Evolutionary conservation across 2,113 vertebrate species (phyloP).

Genomic region (Nicator chloris): DNA sequence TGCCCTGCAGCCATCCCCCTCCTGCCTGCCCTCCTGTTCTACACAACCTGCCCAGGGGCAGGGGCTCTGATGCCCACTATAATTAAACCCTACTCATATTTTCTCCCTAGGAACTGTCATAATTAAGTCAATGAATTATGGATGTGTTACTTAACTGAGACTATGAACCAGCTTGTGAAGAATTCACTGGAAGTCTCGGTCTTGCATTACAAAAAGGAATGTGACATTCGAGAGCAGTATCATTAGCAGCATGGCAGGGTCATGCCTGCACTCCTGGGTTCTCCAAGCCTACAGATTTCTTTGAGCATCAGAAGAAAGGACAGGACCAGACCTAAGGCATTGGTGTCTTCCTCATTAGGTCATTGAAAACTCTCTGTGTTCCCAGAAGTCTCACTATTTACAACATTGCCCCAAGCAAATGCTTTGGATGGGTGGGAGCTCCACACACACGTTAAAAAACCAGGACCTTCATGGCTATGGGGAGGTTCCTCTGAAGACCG

Average conservation of each 20-base stretch:
- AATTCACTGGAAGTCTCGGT: not conserved
- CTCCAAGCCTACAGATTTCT: not conserved
- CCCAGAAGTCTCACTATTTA: not conserved
- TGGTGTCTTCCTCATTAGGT: not conserved
- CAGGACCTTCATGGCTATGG: not conserved
- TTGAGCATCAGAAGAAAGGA: not conserved
- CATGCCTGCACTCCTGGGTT: not conserved
- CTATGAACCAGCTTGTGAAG: not conserved
- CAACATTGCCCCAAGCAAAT: not conserved
- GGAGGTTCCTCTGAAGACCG: not conserved
- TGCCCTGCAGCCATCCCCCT: not conserved
- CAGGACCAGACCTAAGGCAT: not conserved
- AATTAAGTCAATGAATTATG: not conserved
- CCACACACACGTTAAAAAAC: not conserved
- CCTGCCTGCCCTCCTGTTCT: not conserved
- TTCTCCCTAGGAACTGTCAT: not conserved
- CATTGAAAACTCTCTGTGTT: not conserved
- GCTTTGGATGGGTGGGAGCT: not conserved
- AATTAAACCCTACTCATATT: not conserved
- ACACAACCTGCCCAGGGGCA: not conserved
- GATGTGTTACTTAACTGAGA: conserved; percentile 15
- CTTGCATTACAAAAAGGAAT: not conserved
- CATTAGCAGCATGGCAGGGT: not conserved
- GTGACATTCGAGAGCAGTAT: not conserved
- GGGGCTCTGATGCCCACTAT: not conserved